phyloP scores from a whole-genome alignment of 1,140 invertebrate genomes.

The Bicyclus anynana region DNA sequence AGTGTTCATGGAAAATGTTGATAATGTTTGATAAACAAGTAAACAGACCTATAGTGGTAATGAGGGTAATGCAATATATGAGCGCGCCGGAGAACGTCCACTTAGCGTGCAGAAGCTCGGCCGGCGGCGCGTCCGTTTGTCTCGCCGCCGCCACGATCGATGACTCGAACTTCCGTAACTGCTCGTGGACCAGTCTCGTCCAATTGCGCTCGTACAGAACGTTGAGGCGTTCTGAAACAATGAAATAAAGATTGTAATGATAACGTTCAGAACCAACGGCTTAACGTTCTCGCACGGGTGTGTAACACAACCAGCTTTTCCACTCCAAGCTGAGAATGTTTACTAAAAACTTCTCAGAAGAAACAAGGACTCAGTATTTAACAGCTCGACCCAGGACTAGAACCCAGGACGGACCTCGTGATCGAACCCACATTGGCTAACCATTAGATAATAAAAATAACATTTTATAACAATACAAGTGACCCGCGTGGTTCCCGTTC shows the following conservation, averaged over 20 bases:
- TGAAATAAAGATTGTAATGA: neutral
- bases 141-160: slow-evolving; percentile 85
- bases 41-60: slow-evolving; percentile 70
- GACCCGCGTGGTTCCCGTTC: too few relatives aligned
- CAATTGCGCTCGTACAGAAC: slow-evolving; percentile 91
- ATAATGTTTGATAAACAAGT: neutral
- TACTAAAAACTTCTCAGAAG: too few relatives aligned
- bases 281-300: too few relatives aligned
- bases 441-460: too few relatives aligned
- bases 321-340: too few relatives aligned
- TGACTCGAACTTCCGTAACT: slow-evolving; percentile 86
- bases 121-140: slow-evolving; percentile 72
- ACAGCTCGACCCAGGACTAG: too few relatives aligned
- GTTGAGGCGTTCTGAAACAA: slow-evolving; percentile 84
- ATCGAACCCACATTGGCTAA: too few relatives aligned
- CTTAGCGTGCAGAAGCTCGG: slow-evolving; percentile 69
- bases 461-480: too few relatives aligned
- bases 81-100: slow-evolving; percentile 71
- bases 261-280: too few relatives aligned
- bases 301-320: too few relatives aligned
- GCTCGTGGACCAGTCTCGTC: slow-evolving; percentile 85
- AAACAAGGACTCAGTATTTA: too few relatives aligned
- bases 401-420: too few relatives aligned
- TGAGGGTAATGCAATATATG: slow-evolving; percentile 71
- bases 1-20: neutral